Evolutionary conservation across 1,140 invertebrate genomes (phyloP).

Genomic region (Cepaea nemoralis): DNA sequence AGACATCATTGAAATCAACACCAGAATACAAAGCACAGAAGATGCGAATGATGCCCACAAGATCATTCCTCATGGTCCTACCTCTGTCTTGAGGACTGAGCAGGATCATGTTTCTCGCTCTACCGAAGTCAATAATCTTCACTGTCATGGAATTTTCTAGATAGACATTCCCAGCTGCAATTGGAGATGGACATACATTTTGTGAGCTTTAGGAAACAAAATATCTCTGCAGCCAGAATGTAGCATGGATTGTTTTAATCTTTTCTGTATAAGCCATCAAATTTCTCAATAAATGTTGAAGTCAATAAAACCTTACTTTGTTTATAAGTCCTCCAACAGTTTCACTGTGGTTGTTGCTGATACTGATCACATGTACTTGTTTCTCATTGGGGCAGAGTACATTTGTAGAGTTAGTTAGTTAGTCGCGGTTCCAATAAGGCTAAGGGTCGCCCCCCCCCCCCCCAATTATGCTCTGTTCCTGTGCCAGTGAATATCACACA

Average conservation of each 20-base stretch:
- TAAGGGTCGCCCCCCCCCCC: no score
- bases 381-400: no score
- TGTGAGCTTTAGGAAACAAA: not conserved
- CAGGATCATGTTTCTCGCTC: not conserved
- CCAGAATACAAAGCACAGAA: conserved; percentile 27
- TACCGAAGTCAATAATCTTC: conserved; percentile 14
- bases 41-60: conserved; percentile 24
- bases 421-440: no score
- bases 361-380: no score
- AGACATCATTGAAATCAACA: not conserved
- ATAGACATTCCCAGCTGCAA: conserved; percentile 8
- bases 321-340: no score
- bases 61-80: not conserved
- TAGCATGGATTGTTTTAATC: not conserved
- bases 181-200: not conserved
- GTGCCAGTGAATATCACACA: no score
- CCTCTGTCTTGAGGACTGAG: not conserved
- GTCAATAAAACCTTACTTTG: not conserved
- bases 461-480: no score
- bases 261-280: not conserved
- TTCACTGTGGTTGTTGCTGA: no score
- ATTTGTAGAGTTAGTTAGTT: no score
- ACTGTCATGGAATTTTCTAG: not conserved
- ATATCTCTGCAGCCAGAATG: not conserved
- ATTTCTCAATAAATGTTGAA: not conserved